A percentile compares a stretch with the other conserved stretches of the same genome.
Conservation (phyloP, 2,113 vertebrate genomes). For the Nanorana parkeri region DNA sequence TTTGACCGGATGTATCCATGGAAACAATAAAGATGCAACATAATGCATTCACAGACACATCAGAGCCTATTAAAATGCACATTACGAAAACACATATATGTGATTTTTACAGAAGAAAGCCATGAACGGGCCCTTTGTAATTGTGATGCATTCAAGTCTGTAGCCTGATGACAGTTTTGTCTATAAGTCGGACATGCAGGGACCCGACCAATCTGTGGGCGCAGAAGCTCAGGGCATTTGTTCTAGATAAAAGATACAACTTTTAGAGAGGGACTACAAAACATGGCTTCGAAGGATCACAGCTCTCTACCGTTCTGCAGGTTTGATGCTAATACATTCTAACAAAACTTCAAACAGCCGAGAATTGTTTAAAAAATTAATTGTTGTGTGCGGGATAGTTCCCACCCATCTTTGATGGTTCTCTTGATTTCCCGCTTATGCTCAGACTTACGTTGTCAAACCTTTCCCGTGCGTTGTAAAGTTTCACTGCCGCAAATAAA, state of each 20-base stretch:
- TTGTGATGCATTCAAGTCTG: too few species aligned
- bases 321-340: conserved; percentile 62
- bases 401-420: conserved; percentile 57
- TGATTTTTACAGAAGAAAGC: too few species aligned
- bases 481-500: background rate
- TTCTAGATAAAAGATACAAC: conserved; percentile 58
- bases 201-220: background rate
- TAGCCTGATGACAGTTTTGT: too few species aligned
- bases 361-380: conserved; percentile 59
- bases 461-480: conserved; percentile 50
- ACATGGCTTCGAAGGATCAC: conserved; percentile 32
- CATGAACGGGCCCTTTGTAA: too few species aligned
- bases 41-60: too few species aligned
- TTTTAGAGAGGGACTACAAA: conserved; percentile 58
- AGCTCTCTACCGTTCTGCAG: conserved; percentile 56
- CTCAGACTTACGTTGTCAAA: conserved; percentile 46
- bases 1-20: too few species aligned
- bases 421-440: conserved; percentile 58
- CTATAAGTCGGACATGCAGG: background rate
- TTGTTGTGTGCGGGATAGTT: conserved; percentile 58
- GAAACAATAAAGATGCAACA: too few species aligned
- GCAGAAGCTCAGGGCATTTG: conserved; percentile 20
- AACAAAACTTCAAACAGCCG: conserved; percentile 50
- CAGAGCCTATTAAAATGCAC: too few species aligned
- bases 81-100: too few species aligned